phyloP scores from a whole-genome alignment of 2,113 vertebrate species.

The Zootoca vivipara region DNA sequence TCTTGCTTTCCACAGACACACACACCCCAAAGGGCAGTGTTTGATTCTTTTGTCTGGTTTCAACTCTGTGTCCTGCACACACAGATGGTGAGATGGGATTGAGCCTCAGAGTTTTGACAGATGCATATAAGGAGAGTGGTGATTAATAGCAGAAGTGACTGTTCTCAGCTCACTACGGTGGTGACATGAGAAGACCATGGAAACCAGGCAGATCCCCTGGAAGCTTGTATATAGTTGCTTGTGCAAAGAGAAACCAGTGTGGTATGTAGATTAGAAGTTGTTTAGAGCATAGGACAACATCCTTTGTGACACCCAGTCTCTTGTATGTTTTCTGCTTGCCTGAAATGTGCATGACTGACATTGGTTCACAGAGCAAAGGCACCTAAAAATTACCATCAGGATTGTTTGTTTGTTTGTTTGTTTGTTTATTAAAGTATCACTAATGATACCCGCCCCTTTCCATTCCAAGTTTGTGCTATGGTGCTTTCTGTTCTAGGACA shows the following conservation, averaged over 20 bases:
- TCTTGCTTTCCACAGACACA: background rate
- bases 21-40: background rate
- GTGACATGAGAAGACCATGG: slow-evolving; percentile 34
- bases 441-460: background rate
- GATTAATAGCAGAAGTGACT: slow-evolving; percentile 17
- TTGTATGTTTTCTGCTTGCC: slow-evolving; percentile 14
- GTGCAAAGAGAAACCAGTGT: slow-evolving; percentile 35
- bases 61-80: background rate
- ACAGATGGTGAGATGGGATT: background rate
- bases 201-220: background rate
- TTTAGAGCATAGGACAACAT: background rate
- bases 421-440: background rate
- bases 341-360: background rate
- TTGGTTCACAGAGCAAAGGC: background rate
- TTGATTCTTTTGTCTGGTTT: background rate
- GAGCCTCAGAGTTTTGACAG: background rate
- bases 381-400: too few relatives aligned
- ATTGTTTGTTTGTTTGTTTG: background rate
- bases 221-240: slow-evolving; percentile 1
- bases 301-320: background rate
- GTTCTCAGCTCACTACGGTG: slow-evolving; percentile 49
- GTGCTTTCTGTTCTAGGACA: background rate
- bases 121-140: slow-evolving; percentile 18
- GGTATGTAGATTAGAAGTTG: background rate
- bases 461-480: background rate